phyloP scores from a whole-genome alignment of 64 coral and sea anemone species.

The Platygyra sinensis region DNA sequence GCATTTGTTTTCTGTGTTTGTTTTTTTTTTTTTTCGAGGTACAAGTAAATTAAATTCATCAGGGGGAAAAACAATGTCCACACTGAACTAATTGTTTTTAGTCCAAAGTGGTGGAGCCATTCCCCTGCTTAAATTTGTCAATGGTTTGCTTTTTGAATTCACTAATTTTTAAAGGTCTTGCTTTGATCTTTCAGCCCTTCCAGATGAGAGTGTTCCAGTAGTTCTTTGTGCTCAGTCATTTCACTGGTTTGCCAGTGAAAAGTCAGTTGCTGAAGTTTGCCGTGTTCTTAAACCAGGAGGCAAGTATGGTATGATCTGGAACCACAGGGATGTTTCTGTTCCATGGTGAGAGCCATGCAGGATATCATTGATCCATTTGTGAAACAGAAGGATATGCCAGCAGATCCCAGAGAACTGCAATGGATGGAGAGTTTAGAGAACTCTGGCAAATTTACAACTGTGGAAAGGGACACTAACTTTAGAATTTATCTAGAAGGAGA shows the following conservation, averaged over 20 bases:
- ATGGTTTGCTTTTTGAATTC: not conserved
- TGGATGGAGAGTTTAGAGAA: constrained; percentile 49
- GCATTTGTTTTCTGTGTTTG: too few species aligned
- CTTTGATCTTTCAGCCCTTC: constrained; percentile 45
- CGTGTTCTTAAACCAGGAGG: constrained; percentile 79
- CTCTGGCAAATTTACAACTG: constrained; percentile 66
- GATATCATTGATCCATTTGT: constrained; percentile 52
- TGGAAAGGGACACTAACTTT: constrained; percentile 44
- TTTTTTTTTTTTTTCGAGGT: too few species aligned
- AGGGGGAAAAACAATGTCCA: too few species aligned
- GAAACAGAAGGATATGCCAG: constrained; percentile 19
- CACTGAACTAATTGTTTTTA: too few species aligned
- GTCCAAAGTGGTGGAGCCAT: too few species aligned
- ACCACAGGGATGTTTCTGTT: constrained; percentile 62
- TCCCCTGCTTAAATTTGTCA: not conserved
- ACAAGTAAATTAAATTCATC: too few species aligned
- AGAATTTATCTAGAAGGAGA: constrained; percentile 45
- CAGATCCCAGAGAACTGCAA: constrained; percentile 38
- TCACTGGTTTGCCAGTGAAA: constrained; percentile 81
- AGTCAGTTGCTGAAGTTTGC: constrained; percentile 80
- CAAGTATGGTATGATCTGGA: constrained; percentile 82
- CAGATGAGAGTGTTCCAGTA: constrained; percentile 57
- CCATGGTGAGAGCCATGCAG: constrained; percentile 72
- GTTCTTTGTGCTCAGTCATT: constrained; percentile 82
- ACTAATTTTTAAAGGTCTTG: not conserved